phyloP scores from a whole-genome alignment of 2,888 invertebrate species.

The Selenia dentaria region DNA sequence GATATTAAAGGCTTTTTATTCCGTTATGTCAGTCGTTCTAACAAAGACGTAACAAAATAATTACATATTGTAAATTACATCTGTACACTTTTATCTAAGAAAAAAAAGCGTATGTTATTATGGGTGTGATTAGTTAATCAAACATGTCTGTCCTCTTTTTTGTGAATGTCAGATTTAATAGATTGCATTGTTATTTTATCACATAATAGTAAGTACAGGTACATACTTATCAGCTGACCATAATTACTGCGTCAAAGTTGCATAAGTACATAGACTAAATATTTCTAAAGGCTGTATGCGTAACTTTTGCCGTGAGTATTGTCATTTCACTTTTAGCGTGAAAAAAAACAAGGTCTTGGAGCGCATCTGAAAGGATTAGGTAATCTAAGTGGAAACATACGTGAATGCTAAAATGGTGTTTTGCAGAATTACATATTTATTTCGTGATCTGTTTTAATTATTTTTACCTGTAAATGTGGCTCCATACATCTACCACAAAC shows the following conservation, averaged over 20 bases:
- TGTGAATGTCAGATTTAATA: slow-evolving; percentile 10
- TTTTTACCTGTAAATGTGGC: too few species aligned
- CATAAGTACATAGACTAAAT: slow-evolving; percentile 37
- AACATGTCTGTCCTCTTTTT: slow-evolving; percentile 1
- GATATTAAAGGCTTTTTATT: neutral
- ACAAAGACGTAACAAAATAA: slow-evolving; percentile 16
- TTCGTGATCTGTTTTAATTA: too few species aligned
- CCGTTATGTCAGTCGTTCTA: slow-evolving; percentile 11
- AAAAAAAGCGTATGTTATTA: slow-evolving; percentile 5
- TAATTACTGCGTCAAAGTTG: slow-evolving; percentile 12
- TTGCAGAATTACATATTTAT: too few species aligned
- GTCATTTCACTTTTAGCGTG: slow-evolving; percentile 51
- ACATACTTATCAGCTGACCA: neutral
- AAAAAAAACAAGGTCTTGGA: slow-evolving; percentile 39
- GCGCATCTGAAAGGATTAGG: slow-evolving; percentile 40
- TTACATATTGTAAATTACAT: slow-evolving; percentile 11
- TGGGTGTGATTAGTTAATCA: slow-evolving; percentile 1
- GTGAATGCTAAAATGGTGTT: slow-evolving; percentile 2
- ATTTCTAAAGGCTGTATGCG: slow-evolving; percentile 21
- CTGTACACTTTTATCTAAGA: neutral
- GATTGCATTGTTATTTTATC: slow-evolving; percentile 1
- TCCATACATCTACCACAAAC: too few species aligned
- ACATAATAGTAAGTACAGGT: neutral
- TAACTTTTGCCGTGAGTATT: slow-evolving; percentile 40
- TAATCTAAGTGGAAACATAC: slow-evolving; percentile 6